phyloP scores from a whole-genome alignment of 2,797 vertebrate genomes.

The Lepilemur septentrionalis region DNA sequence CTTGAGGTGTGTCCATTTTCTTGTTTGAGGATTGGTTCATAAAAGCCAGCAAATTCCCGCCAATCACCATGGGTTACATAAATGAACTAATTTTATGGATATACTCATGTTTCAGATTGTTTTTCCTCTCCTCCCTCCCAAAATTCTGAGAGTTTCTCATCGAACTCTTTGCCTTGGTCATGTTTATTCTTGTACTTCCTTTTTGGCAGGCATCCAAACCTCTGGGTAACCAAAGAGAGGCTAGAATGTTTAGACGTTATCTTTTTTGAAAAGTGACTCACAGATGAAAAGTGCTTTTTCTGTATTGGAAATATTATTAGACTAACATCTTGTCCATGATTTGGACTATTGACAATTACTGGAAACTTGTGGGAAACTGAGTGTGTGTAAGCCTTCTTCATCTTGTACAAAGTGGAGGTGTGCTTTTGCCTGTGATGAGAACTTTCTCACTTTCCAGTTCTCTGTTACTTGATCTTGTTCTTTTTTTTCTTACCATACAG shows the following conservation, averaged over 20 bases:
- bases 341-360: constrained; percentile 12
- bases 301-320: background rate
- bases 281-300: constrained; percentile 15
- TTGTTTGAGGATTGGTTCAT: background rate
- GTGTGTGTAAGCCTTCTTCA: background rate
- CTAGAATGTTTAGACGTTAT: constrained; percentile 24
- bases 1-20: constrained; percentile 2
- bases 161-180: constrained; percentile 32
- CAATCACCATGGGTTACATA: constrained; percentile 36
- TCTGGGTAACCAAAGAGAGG: constrained; percentile 55
- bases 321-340: constrained; percentile 32
- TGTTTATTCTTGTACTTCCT: constrained; percentile 65
- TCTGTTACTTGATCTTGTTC: constrained; percentile 33
- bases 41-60: background rate
- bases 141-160: constrained; percentile 52
- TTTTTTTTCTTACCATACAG: background rate
- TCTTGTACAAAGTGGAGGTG: background rate
- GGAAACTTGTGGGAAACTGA: background rate
- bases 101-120: constrained; percentile 60
- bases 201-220: constrained; percentile 45
- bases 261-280: constrained; percentile 53
- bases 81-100: constrained; percentile 62
- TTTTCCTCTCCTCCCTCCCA: constrained; percentile 49
- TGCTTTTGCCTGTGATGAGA: background rate
- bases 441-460: background rate